Evolutionary conservation across 2,113 vertebrate species (phyloP).

Genomic region (Bambusicola thoracicus): DNA sequence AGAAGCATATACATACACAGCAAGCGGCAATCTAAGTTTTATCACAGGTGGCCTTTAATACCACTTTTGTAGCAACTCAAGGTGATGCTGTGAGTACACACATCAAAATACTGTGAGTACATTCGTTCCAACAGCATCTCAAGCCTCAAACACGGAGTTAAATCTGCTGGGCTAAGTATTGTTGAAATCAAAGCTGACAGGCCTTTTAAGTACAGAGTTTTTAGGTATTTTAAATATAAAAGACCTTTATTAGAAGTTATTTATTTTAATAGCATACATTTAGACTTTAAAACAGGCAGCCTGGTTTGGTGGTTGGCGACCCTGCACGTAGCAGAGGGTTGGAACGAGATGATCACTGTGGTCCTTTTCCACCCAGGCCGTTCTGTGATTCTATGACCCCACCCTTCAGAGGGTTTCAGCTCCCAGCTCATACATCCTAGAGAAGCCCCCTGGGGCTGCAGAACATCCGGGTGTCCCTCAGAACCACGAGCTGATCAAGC

Average conservation of each 20-base stretch:
- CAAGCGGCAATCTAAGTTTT: conserved; percentile 6
- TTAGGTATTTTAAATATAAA: background rate
- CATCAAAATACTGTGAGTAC: background rate
- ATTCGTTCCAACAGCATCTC: background rate
- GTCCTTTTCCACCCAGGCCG: too few species aligned
- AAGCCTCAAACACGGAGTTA: background rate
- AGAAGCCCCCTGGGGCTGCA: background rate
- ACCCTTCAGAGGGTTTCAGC: background rate
- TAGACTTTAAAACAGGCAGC: background rate
- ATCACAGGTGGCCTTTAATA: background rate
- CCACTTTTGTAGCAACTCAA: background rate
- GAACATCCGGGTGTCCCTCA: background rate
- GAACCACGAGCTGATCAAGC: background rate
- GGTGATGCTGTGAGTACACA: background rate
- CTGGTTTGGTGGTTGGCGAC: too few species aligned
- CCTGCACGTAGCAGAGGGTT: too few species aligned
- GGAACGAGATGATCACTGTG: too few species aligned
- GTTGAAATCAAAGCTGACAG: background rate
- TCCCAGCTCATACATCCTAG: background rate
- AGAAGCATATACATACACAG: background rate
- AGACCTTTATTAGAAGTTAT: background rate
- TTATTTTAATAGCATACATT: background rate
- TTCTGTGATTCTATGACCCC: too few species aligned
- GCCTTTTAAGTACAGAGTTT: background rate
- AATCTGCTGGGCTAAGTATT: background rate